Conservation (phyloP, 2,113 vertebrate genomes). For the Arvicanthis niloticus region DNA sequence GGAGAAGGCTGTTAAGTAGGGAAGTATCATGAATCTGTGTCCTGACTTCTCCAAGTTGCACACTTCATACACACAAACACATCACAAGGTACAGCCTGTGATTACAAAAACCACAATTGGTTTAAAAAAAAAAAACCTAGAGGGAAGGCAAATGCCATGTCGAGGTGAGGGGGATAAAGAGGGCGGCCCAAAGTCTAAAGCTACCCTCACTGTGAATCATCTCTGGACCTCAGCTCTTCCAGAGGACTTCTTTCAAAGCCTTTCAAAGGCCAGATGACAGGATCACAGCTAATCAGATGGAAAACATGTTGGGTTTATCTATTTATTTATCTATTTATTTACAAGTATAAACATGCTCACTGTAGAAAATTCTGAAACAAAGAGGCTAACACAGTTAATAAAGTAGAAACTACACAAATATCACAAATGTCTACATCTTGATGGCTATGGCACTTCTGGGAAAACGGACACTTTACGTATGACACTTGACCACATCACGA, state of each 20-base stretch:
- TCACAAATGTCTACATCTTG: background rate
- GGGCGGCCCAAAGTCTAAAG: background rate
- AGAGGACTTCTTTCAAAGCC: background rate
- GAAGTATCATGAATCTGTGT: conserved; percentile 20
- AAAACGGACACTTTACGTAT: background rate
- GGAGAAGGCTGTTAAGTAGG: background rate
- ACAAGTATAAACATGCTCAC: background rate
- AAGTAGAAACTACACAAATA: conserved; percentile 36
- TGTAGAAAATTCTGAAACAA: conserved; percentile 37
- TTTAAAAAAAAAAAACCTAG: background rate
- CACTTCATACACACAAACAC: background rate
- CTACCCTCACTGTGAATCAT: background rate
- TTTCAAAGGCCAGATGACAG: background rate
- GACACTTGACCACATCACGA: background rate
- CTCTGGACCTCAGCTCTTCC: background rate
- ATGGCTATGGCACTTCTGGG: background rate
- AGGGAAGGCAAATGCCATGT: background rate
- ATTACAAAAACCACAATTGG: conserved; percentile 7
- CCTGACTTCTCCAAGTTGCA: conserved; percentile 25
- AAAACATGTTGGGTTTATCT: background rate
- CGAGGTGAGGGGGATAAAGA: background rate
- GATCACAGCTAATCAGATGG: background rate
- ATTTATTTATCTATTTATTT: background rate
- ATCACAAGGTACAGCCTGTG: background rate
- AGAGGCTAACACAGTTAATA: background rate